Evolutionary conservation across 2,888 invertebrate genomes (phyloP), one percentile per base, ranked within the genome.

Genomic region (Craniophora ligustri): DNA sequence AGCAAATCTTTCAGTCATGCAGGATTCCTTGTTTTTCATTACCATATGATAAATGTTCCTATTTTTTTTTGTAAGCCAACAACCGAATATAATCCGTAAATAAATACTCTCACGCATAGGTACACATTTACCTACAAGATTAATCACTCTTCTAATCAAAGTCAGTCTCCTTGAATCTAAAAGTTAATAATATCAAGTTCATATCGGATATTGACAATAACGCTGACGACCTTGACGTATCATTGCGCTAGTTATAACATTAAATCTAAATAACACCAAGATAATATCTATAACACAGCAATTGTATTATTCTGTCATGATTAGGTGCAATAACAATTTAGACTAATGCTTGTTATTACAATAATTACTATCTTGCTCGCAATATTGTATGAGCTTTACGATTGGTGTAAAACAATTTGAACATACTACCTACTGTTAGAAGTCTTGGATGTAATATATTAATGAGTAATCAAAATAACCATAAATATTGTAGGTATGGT

Each of bases 301-400:
- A 58, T 53, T 63, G 51, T 53, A 59, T 58, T 67, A 49, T 55
- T 47, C 32, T 67, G 36, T 28, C 51, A 55, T 74, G 61, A 62
- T 72, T 53, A 57, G 49, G 40, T 60, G 64, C 47, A 60, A 67
- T 67, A 57, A 54, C 40, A 50, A 68, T 62, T 67, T 55, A 41
- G 14, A 50, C 46, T 39, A 44, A 36, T 55, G 39, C 55, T 44
- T 3, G 32, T 65, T 54, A 36, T 47, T 31, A 10, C 15, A 39
- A 15, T 55, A 50, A 47, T 62, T 55, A 55, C 35, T 41, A 28
- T 67, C 32, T 53, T 50, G 15, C 26, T n/a, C 15, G 11, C 46
- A 16, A 18, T 36, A 42, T 21, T 28, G 32, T 50, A 60, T 40
- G 21, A 31, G 18, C 58, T 61, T 61, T 58, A 49, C 35, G 40